phyloP scores from a whole-genome alignment of 2,888 invertebrate species.

The Ceriagrion tenellum region DNA sequence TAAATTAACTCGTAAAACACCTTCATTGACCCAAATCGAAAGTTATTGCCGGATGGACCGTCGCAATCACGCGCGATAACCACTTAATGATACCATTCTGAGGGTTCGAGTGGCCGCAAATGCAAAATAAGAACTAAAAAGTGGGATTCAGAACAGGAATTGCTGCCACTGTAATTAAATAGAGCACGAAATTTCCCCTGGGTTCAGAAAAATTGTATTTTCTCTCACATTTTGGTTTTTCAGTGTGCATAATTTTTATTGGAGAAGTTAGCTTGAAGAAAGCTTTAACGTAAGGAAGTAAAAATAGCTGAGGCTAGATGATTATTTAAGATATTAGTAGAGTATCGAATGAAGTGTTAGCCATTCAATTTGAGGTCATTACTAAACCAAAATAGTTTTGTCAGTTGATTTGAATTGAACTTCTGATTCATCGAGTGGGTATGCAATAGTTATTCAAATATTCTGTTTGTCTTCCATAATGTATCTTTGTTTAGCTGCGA shows the following conservation, averaged over 20 bases:
- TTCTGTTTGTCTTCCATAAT: neutral
- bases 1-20: neutral
- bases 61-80: neutral
- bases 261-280: neutral
- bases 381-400: neutral
- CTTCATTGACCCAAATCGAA: conserved; percentile 1
- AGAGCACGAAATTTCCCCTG: neutral
- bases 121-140: neutral
- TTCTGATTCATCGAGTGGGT: neutral
- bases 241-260: neutral
- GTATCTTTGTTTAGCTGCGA: neutral
- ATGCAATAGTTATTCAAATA: neutral
- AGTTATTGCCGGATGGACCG: neutral
- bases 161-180: neutral
- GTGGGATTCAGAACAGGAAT: neutral
- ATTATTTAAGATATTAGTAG: neutral
- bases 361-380: no score
- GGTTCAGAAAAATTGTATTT: neutral
- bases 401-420: neutral
- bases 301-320: neutral
- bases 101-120: neutral
- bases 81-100: neutral
- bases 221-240: neutral
- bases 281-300: neutral
- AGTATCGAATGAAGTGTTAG: neutral